Base-by-base conservation (phyloP, 2,797 vertebrate genomes). In the Lophius americanus region DNA sequence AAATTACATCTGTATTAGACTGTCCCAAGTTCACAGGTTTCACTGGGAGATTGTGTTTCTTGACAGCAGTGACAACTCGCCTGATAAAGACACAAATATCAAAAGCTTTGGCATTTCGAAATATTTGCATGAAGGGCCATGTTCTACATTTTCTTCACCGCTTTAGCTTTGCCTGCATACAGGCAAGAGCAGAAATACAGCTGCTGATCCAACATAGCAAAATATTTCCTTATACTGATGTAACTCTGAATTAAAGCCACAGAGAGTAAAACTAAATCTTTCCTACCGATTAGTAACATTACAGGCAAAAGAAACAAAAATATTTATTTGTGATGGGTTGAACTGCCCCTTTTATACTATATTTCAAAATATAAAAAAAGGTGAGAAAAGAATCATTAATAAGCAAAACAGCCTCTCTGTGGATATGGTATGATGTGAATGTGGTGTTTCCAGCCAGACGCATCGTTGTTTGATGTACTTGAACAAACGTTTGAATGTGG, bases 21-120 rank as follows among this genome's bases (percentile, higher is more conserved):
- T 69, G 72, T 78, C 68, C 51, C 6, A 10, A 73, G 65, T 75
- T 75, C 60, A 71, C 51, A 3, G 3, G 51, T 62, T 75, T 56
- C 58, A 41, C 68, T 12, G 8, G 64, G 58, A 14, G 67, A 44
- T 75, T 43, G 14, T 3, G 9, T 71, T 71, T 68, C 57, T 39
- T 38, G 36, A 10, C 12, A 3, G 23, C 46, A 46, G 50, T 4
- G n/a, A 43, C 47, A 5, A 36, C 23, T 9, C 2, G 35, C 47
- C 49, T 14, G 47, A 50, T 64, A 23, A 67, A 47, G 60, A 63
- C 4, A 76, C 39, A 38, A 36, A 39, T 48, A 3, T 23, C 8
- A 9, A 4, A 46, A 38, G 13, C 57, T 42, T 7, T 7, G 39
- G 57, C 37, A 39, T 64, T 73, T 73, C 14, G 39, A 39, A 50